These are phyloP conservation scores for Nomada flava DNA, from an alignment of 2,888 invertebrate species.

Conservation along the genomic window DNA sequence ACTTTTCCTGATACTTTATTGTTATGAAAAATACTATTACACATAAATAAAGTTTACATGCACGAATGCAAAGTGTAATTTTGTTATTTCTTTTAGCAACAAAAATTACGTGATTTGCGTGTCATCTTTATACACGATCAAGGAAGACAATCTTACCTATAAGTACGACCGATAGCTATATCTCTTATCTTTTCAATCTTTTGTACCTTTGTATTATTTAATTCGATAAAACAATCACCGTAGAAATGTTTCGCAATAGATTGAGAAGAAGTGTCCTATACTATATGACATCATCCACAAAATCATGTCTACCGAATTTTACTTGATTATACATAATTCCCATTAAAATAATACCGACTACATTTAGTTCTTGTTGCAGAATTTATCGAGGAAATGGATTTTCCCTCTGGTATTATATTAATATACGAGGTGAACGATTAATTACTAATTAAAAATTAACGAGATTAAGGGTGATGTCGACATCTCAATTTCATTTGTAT, in stretches of 20 bases:
- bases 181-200: background rate
- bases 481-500: background rate
- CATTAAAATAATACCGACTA: background rate
- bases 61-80: background rate
- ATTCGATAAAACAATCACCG: background rate
- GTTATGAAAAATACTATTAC: background rate
- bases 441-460: background rate
- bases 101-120: background rate
- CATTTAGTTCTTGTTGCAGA: no score
- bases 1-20: constrained; percentile 1
- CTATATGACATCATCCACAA: background rate
- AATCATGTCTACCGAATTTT: background rate
- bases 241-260: background rate
- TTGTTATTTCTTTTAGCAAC: background rate
- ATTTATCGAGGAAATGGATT: no score
- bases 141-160: background rate
- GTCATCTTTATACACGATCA: no score
- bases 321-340: background rate
- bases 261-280: background rate
- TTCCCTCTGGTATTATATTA: background rate
- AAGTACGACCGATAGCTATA: background rate
- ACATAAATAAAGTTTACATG: background rate
- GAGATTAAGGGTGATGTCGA: background rate
- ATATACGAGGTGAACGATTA: background rate
- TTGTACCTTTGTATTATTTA: background rate